A percentile compares a stretch with the other conserved stretches of the same genome.
Conservation (phyloP, 2,888 invertebrate species). For the Thecocarcelia acutangulata region DNA sequence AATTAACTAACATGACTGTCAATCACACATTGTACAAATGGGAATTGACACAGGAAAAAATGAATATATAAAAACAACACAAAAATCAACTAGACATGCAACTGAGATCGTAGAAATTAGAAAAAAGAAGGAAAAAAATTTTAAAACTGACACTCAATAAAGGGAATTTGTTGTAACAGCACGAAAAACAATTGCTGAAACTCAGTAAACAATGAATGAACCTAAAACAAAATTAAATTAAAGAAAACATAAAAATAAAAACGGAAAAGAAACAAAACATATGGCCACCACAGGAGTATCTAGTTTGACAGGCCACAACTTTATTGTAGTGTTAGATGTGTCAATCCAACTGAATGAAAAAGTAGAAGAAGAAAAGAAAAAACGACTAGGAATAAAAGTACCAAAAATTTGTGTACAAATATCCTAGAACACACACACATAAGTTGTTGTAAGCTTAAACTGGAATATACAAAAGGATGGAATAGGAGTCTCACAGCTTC, state of each 20-base stretch:
- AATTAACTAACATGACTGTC: constrained; percentile 59
- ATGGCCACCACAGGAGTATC: constrained; percentile 15
- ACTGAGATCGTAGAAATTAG: constrained; percentile 45
- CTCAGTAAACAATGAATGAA: constrained; percentile 57
- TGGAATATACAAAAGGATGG: not conserved
- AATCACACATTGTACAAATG: constrained; percentile 64
- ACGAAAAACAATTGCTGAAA: constrained; percentile 46
- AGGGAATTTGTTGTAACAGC: constrained; percentile 27
- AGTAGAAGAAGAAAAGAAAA: not conserved
- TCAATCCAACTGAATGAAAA: not conserved
- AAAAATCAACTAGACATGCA: constrained; percentile 6
- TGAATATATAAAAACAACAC: not conserved
- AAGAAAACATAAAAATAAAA: constrained; percentile 12
- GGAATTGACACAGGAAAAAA: constrained; percentile 57
- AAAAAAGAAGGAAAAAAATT: constrained; percentile 1
- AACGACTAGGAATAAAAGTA: not conserved
- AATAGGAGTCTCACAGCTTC: not conserved
- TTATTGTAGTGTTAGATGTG: constrained; percentile 28
- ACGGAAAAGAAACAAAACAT: not conserved
- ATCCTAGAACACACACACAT: not conserved
- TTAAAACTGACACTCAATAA: constrained; percentile 37
- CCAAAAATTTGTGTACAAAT: constrained; percentile 35
- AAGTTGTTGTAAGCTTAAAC: not conserved
- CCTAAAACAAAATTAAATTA: not conserved
- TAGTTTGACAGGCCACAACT: constrained; percentile 39